Conservation (phyloP, 2,888 invertebrate species). For the Digitonthophagus gazella region DNA sequence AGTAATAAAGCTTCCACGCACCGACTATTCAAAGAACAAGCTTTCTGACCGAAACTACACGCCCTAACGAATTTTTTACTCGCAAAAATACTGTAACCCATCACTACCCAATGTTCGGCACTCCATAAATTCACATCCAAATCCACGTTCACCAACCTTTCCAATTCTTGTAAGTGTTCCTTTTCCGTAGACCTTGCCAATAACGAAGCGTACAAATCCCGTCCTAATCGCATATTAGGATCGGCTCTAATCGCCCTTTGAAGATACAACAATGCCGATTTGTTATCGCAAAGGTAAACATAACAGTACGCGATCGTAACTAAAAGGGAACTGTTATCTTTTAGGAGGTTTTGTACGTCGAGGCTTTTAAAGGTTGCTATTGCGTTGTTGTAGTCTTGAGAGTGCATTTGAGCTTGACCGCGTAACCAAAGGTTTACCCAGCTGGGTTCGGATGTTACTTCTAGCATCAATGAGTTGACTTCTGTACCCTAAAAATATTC, state of each 20-base stretch:
- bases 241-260: slow-evolving; percentile 49
- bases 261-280: slow-evolving; percentile 59
- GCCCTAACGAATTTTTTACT: slow-evolving; percentile 66
- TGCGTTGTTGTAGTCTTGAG: slow-evolving; percentile 67
- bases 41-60: slow-evolving; percentile 72
- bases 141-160: slow-evolving; percentile 40
- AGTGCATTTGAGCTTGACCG: slow-evolving; percentile 63
- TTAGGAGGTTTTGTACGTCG: slow-evolving; percentile 63
- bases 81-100: slow-evolving; percentile 68
- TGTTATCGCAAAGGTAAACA: slow-evolving; percentile 69
- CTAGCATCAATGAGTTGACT: slow-evolving; percentile 69
- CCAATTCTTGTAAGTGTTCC: slow-evolving; percentile 43
- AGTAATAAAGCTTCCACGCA: slow-evolving; percentile 72
- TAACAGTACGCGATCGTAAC: slow-evolving; percentile 71
- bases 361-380: slow-evolving; percentile 64
- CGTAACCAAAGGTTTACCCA: slow-evolving; percentile 65
- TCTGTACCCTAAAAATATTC: slow-evolving; percentile 63
- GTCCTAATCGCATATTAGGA: slow-evolving; percentile 40
- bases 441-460: slow-evolving; percentile 51
- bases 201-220: slow-evolving; percentile 39
- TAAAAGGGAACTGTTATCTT: slow-evolving; percentile 66
- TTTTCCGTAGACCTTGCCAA: slow-evolving; percentile 37
- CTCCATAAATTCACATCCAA: slow-evolving; percentile 44
- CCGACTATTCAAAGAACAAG: slow-evolving; percentile 61
- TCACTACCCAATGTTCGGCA: slow-evolving; percentile 71